phyloP scores from a whole-genome alignment of 1,140 invertebrate genomes.

The Cydia amplana region DNA sequence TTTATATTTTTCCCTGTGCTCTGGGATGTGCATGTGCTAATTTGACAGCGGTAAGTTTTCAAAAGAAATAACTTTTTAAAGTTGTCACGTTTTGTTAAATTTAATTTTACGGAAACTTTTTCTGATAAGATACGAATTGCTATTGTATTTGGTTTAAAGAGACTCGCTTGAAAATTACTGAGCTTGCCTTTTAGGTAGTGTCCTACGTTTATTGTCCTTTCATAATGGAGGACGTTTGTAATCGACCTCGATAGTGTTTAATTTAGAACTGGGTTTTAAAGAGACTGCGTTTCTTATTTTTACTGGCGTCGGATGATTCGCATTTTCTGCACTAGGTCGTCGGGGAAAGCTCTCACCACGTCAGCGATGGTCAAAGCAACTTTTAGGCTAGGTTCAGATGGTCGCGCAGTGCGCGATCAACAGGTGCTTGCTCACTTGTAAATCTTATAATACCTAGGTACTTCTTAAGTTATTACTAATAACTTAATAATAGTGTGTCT shows the following conservation, averaged over 20 bases:
- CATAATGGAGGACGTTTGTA: neutral
- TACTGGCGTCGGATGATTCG: constrained; percentile 10
- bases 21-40: constrained; percentile 55
- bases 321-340: constrained; percentile 29
- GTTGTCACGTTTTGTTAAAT: constrained; percentile 28
- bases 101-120: constrained; percentile 17
- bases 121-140: neutral
- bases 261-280: constrained; percentile 7
- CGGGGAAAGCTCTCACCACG: constrained; percentile 19
- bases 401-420: neutral
- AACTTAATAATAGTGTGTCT: no score
- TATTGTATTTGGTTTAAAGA: neutral
- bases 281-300: constrained; percentile 12
- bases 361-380: constrained; percentile 26
- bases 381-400: constrained; percentile 19
- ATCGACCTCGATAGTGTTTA: constrained; percentile 19
- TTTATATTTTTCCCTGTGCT: constrained; percentile 46
- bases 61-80: constrained; percentile 30
- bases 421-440: neutral
- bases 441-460: no score
- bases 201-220: constrained; percentile 21
- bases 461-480: no score
- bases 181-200: neutral
- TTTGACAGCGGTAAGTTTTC: constrained; percentile 37
- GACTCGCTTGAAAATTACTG: neutral